phyloP scores from a whole-genome alignment of 1,140 invertebrate genomes.

The Leptopilina clavipes region DNA sequence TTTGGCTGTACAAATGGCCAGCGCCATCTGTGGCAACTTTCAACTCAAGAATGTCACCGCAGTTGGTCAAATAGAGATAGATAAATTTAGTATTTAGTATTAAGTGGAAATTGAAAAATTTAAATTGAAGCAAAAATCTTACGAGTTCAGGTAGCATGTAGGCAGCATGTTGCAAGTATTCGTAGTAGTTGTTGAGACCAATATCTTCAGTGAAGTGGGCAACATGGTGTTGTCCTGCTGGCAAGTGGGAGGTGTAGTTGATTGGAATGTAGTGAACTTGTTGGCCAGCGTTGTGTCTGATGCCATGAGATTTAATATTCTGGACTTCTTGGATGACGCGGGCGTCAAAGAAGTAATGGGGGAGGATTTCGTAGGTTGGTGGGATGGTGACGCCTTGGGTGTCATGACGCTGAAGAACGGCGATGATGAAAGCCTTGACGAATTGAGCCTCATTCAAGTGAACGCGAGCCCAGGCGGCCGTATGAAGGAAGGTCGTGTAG shows the following conservation, averaged over 20 bases:
- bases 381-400: slow-evolving; percentile 71
- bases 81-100: not conserved
- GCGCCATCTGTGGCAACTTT: too few species aligned
- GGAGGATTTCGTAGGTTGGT: slow-evolving; percentile 74
- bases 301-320: slow-evolving; percentile 63
- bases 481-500: slow-evolving; percentile 68
- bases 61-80: too few species aligned
- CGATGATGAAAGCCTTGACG: slow-evolving; percentile 67
- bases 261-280: slow-evolving; percentile 66
- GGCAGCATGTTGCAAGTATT: slow-evolving; percentile 77
- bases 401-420: slow-evolving; percentile 69
- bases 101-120: not conserved
- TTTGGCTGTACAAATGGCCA: too few species aligned
- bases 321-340: slow-evolving; percentile 72
- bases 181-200: slow-evolving; percentile 82
- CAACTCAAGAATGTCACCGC: too few species aligned
- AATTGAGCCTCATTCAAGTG: slow-evolving; percentile 73
- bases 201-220: slow-evolving; percentile 85
- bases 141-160: slow-evolving; percentile 72
- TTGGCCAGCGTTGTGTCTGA: slow-evolving; percentile 41
- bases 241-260: slow-evolving; percentile 77
- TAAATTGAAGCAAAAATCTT: slow-evolving; percentile 35
- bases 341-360: slow-evolving; percentile 73
- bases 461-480: slow-evolving; percentile 71
- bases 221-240: slow-evolving; percentile 76